phyloP scores from a whole-genome alignment of 2,888 invertebrate species.

The Osmoderma eremita region DNA sequence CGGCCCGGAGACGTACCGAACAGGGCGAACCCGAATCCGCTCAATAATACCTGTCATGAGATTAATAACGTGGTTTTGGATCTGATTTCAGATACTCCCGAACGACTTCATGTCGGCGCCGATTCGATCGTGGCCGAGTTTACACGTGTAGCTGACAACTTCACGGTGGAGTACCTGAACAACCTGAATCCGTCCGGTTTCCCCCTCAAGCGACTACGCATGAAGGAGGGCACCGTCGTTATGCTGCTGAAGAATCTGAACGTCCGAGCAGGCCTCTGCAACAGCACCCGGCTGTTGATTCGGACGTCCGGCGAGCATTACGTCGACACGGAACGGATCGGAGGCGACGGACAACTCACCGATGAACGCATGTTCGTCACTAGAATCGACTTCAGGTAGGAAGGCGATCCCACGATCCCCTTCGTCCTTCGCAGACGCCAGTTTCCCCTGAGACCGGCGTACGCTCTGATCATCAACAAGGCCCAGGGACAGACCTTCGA shows the following conservation, averaged over 20 bases:
- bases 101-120: neutral
- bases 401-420: constrained; percentile 39
- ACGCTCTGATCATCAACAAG: constrained; percentile 54
- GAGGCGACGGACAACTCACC: neutral
- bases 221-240: constrained; percentile 47
- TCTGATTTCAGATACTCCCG: too few species aligned
- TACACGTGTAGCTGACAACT: too few species aligned
- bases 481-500: constrained; percentile 50
- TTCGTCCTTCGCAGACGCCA: constrained; percentile 49
- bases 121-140: neutral
- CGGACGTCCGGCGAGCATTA: constrained; percentile 1
- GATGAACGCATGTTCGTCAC: constrained; percentile 31
- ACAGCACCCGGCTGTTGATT: constrained; percentile 44
- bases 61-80: too few species aligned
- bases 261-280: constrained; percentile 47
- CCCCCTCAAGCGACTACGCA: constrained; percentile 47
- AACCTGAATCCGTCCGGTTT: constrained; percentile 42
- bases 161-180: constrained; percentile 36
- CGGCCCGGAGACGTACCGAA: too few species aligned
- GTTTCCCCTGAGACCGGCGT: constrained; percentile 51
- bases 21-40: too few species aligned
- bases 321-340: constrained; percentile 25
- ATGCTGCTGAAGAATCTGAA: constrained; percentile 50
- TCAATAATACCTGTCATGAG: too few species aligned
- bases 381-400: constrained; percentile 25